Evolutionary conservation across 2,888 invertebrate genomes (phyloP).

Genomic region (Drosophila conformis): DNA sequence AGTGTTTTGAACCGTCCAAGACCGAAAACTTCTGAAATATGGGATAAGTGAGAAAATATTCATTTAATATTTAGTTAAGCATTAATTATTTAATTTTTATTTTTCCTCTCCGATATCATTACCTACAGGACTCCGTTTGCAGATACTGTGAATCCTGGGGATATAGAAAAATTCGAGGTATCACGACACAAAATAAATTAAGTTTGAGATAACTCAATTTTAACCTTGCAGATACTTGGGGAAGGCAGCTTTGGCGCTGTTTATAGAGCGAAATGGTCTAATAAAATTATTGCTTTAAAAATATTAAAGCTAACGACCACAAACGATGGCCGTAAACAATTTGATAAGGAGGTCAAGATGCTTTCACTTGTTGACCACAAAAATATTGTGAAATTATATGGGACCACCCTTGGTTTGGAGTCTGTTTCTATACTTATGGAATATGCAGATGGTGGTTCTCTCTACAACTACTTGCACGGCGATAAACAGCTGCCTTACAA

Average conservation of each 20-base stretch:
- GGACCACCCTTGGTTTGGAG: neutral
- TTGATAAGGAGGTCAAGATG: neutral
- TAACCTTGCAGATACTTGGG: neutral
- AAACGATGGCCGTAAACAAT: neutral
- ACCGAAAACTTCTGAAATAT: accelerated
- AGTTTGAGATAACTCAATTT: neutral
- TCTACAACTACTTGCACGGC: neutral
- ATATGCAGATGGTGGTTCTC: neutral
- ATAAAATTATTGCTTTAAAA: too few species aligned
- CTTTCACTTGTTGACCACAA: neutral
- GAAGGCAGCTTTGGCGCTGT: neutral
- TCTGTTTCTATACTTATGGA: neutral
- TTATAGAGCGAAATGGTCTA: neutral
- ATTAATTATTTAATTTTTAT: neutral
- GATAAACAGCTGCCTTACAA: neutral
- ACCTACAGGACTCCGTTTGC: neutral
- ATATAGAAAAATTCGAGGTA: neutral
- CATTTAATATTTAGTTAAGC: neutral
- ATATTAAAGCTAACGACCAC: too few species aligned
- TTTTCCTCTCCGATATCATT: neutral
- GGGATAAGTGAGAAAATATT: neutral
- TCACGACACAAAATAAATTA: neutral
- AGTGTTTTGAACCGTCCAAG: neutral
- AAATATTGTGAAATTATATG: constrained; percentile 3
- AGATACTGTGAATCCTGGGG: neutral